These are phyloP conservation scores for Tetranychus truncatus DNA, from an alignment of 2,888 invertebrate species.

Conservation along the genomic window DNA sequence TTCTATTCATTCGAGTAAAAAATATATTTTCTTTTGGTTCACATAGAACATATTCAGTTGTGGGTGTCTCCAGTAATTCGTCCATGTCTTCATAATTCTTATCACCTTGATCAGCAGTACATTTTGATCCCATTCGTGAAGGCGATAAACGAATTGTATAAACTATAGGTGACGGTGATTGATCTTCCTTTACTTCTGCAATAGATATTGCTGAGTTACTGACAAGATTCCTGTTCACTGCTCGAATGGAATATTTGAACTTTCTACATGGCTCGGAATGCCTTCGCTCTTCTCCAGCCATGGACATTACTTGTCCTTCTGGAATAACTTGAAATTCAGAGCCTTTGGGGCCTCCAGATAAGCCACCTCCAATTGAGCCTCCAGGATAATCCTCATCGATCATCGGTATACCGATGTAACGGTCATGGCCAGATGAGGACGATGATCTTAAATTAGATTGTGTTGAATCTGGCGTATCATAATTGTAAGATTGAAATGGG, in stretches of 20 bases:
- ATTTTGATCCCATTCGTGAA: too few species aligned
- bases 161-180: not conserved
- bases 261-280: not conserved
- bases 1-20: too few species aligned
- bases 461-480: not conserved
- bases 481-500: not conserved
- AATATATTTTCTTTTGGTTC: too few species aligned
- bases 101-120: too few species aligned
- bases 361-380: too few species aligned
- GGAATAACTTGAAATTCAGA: not conserved
- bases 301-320: not conserved
- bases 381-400: not conserved
- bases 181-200: not conserved
- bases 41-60: too few species aligned
- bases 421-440: not conserved
- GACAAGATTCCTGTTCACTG: not conserved
- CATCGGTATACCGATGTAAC: conserved; percentile 1
- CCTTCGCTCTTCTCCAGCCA: not conserved
- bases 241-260: not conserved
- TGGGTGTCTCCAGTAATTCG: too few species aligned
- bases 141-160: not conserved
- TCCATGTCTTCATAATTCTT: too few species aligned
- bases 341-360: too few species aligned
- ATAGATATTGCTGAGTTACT: too few species aligned
- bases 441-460: conserved; percentile 1